These are phyloP conservation scores for Stenodera caucasica DNA, from an alignment of 2,888 invertebrate species.

Conservation along the genomic window DNA sequence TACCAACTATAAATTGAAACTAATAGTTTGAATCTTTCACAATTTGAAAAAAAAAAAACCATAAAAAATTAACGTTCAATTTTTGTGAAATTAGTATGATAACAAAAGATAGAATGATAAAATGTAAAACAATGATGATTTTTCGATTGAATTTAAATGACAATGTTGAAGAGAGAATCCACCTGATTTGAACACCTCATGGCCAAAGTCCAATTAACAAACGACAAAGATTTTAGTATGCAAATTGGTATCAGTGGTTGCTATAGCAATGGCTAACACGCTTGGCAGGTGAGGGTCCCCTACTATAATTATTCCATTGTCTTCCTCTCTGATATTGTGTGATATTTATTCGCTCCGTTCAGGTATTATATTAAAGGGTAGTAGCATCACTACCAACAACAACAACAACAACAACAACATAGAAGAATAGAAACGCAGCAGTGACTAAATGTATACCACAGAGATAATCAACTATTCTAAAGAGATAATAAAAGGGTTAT, in stretches of 20 bases:
- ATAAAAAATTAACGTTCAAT: not conserved
- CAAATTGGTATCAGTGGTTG: conserved; percentile 48
- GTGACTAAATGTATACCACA: conserved; percentile 1
- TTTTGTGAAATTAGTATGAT: not conserved
- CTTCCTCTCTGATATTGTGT: conserved; percentile 42
- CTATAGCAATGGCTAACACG: conserved; percentile 44
- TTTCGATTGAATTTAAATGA: conserved; percentile 12
- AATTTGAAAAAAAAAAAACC: not conserved
- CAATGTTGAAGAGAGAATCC: not conserved
- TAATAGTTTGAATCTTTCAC: not conserved
- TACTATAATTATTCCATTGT: conserved; percentile 52
- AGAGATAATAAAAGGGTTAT: conserved; percentile 37
- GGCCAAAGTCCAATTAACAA: conserved; percentile 46
- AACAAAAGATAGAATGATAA: not conserved
- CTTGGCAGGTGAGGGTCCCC: conserved; percentile 48
- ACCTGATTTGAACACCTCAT: conserved; percentile 25
- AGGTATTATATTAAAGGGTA: conserved; percentile 34
- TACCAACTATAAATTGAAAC: not conserved
- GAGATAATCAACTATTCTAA: conserved; percentile 35
- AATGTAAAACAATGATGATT: conserved; percentile 7
- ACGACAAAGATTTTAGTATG: conserved; percentile 49
- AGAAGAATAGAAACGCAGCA: not conserved
- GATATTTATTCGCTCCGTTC: conserved; percentile 41
- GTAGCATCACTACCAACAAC: conserved; percentile 1
- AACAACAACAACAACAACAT: not conserved